Evolutionary conservation across 2,797 vertebrate species (phyloP), one percentile per base, ranked within the genome.

Genomic region (Schizopygopsis malacanthus): DNA sequence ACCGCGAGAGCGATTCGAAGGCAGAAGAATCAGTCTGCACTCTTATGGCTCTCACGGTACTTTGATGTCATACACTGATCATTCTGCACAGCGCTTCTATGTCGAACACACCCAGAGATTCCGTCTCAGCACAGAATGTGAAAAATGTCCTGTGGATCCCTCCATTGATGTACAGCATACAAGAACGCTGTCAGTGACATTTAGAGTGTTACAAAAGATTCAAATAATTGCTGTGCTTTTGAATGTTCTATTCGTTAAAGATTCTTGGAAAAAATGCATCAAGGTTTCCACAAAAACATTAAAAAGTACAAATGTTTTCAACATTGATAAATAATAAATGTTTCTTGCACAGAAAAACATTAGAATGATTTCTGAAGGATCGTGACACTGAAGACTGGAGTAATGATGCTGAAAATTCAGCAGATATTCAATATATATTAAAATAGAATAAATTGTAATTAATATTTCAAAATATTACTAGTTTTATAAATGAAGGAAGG

Each of bases 131-230:
- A 37, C 28, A 80, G 67, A 47, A 85, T 80, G 61, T 63, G 54
- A 85, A 73, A 45, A 61, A 85, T 79, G 84, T 80, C 39, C 37
- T 54, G n/a, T 28, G 15, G n/a, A 50, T 80, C 41, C 3, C 5
- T 22, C 15, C 13, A 37, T 39, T n/a, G 18, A 70, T 25, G 10
- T n/a, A 43, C 11, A 59, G 50, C 39, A 20, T 28, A 20, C n/a
- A 13, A 16, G 16, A 33, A 28, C n/a, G 7, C 16, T 15, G 4
- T 61, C 52, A 63, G 33, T 18, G 15, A 50, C 6, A 33, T 67
- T 33, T 33, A 37, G 4, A 43, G 10, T 33, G 47, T 20, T 75
- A 37, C 25, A 59, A 56, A 41, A n/a, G 16, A 37, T 33, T 20
- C 9, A 77, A 39, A 59, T 39, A 28, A 33, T 20, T 28, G 71